Conservation (phyloP, 2,113 vertebrate genomes). For the Bubo scandiacus region DNA sequence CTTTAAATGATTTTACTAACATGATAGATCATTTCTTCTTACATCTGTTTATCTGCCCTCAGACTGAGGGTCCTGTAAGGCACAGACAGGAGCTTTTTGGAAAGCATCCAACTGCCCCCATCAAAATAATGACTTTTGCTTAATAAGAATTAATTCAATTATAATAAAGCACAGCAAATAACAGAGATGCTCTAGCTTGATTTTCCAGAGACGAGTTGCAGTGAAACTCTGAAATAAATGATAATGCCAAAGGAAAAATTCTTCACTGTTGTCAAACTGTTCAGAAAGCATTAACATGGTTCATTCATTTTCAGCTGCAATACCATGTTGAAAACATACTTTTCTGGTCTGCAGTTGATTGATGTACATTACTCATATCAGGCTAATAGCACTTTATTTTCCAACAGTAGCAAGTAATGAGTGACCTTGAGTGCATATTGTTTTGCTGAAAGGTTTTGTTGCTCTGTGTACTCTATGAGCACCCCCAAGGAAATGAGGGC, state of each 20-base stretch:
- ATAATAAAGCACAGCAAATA: not conserved
- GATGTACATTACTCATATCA: conserved; percentile 80
- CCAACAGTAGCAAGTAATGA: conserved; percentile 83
- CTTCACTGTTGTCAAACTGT: conserved; percentile 68
- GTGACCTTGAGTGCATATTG: conserved; percentile 85
- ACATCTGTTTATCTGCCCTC: not conserved
- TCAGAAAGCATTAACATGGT: conserved; percentile 65
- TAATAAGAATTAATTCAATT: not conserved
- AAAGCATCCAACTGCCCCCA: not conserved
- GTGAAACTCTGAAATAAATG: conserved; percentile 58
- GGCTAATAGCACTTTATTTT: conserved; percentile 83
- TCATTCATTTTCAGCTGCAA: conserved; percentile 75
- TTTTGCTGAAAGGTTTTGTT: conserved; percentile 79
- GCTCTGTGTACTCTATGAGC: conserved; percentile 71
- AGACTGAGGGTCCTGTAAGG: not conserved
- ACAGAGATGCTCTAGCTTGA: not conserved
- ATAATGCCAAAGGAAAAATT: conserved; percentile 64
- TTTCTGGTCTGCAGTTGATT: conserved; percentile 75
- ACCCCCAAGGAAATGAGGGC: conserved; percentile 90
- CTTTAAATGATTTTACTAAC: not conserved
- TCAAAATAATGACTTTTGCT: not conserved
- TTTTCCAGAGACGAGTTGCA: conserved; percentile 38
- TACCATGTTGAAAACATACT: conserved; percentile 70
- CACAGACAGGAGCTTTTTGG: not conserved
- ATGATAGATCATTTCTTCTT: not conserved